phyloP scores from a whole-genome alignment of 2,113 vertebrate species.

The Ammospiza nelsoni region DNA sequence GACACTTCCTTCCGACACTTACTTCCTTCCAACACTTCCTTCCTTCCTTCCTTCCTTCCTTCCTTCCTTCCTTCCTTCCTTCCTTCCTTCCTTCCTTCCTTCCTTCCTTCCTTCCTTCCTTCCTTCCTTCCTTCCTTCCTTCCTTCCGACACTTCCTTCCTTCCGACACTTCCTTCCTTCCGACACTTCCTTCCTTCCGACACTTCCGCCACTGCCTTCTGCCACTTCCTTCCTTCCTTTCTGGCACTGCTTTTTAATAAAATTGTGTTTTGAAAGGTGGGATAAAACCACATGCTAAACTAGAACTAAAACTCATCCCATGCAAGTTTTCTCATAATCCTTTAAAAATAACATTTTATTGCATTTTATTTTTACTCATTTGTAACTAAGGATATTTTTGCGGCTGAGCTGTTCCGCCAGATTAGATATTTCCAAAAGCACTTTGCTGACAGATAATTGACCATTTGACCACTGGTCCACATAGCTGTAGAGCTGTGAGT shows the following conservation, averaged over 20 bases:
- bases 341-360: not conserved
- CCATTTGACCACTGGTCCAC: not conserved
- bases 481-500: not conserved
- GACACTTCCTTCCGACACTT: not conserved
- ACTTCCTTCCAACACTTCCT: too few relatives aligned
- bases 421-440: not conserved
- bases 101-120: too few relatives aligned
- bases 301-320: not conserved
- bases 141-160: too few relatives aligned
- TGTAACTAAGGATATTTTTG: not conserved
- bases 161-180: too few relatives aligned
- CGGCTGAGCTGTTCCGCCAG: not conserved
- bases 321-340: not conserved
- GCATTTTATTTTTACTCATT: not conserved
- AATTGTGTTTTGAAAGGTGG: not conserved
- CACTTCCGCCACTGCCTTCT: not conserved
- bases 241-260: not conserved
- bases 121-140: too few relatives aligned
- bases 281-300: not conserved
- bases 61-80: too few relatives aligned
- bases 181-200: too few relatives aligned
- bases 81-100: too few relatives aligned
- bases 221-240: too few relatives aligned
- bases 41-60: too few relatives aligned
- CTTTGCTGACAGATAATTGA: constrained; percentile 18